phyloP scores from a whole-genome alignment of 2,113 vertebrate species.

The Mionectes macconnelli region DNA sequence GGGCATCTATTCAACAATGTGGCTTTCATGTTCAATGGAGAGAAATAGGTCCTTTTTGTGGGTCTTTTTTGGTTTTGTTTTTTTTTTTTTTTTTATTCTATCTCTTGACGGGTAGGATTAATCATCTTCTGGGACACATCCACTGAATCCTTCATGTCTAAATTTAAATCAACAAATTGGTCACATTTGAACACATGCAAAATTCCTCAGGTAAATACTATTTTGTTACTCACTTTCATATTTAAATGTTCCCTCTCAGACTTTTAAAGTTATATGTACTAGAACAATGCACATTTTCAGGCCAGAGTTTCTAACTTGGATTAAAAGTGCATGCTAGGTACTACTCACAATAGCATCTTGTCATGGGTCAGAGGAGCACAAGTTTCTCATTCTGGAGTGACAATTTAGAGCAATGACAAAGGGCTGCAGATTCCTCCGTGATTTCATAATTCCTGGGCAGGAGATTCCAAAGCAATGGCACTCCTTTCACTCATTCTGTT shows the following conservation, averaged over 20 bases:
- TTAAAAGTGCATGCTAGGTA: not conserved
- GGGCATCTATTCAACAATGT: not conserved
- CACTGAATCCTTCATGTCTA: not conserved
- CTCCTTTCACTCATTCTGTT: not conserved
- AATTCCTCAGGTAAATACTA: not conserved
- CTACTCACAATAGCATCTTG: not conserved
- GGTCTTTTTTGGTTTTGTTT: rapidly evolving
- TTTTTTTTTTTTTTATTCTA: not conserved
- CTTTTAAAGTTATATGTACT: not conserved
- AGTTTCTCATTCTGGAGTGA: not conserved
- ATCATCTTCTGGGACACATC: not conserved
- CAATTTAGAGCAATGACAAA: not conserved
- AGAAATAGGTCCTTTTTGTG: not conserved
- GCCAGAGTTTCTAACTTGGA: not conserved
- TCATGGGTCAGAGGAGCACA: not conserved
- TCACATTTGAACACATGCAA: not conserved
- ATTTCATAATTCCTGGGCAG: not conserved
- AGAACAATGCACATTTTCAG: not conserved
- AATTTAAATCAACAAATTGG: not conserved
- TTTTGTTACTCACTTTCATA: not conserved
- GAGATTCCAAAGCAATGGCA: not conserved
- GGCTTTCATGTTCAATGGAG: not conserved
- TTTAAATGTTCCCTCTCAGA: not conserved
- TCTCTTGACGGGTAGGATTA: not conserved
- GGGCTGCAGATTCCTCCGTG: not conserved